Evolutionary conservation across 2,888 invertebrate genomes (phyloP), one percentile per base, ranked within the genome.

Genomic region (Aethes cnicana): DNA sequence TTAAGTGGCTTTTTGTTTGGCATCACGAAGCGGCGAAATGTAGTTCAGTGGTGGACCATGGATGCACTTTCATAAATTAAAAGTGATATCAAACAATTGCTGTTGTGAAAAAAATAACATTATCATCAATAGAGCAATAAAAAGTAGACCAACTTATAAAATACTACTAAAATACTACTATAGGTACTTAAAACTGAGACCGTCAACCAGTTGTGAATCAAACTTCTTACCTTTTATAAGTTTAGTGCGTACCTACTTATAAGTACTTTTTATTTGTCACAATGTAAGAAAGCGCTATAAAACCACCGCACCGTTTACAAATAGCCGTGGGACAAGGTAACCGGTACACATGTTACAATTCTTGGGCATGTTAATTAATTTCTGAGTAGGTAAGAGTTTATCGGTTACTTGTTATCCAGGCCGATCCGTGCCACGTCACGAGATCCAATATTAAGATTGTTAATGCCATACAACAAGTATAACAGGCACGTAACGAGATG

Each of bases 341-440:
- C 35, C 44, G 37, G 44, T 44, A 32, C 6, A 8, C 16, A 68
- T 74, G 77, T 77, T 73, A 80, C 63, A 66, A 68, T 73, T 68
- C 72, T 69, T 69, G 68, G 66, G 66, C 58, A 62, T 61, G 71
- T 77, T 82, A 81, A 84, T 82, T 78, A 83, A 81, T 78, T 77
- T 71, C 58, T 68, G 64, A 68, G 70, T 14, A 39, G 39, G 16
- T 81, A 78, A 84, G 75, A 68, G 30, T 54, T 46, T 41, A 33
- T 54, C 52, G 44, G 39, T 36, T 43, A 28, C 23, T 43, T 20
- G 47, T 39, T 55, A 28, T 36, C 44, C 18, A n/a, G 21, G 17
- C 23, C 18, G 53, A 52, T 47, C 44, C 43, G 23, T 32, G 44
- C 44, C 28, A 44, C 37, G 37, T 37, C 44, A 44, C 70, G 70